Base-by-base conservation (phyloP, 92 coral and sea anemone genomes). In the Phenganax subtilis region DNA sequence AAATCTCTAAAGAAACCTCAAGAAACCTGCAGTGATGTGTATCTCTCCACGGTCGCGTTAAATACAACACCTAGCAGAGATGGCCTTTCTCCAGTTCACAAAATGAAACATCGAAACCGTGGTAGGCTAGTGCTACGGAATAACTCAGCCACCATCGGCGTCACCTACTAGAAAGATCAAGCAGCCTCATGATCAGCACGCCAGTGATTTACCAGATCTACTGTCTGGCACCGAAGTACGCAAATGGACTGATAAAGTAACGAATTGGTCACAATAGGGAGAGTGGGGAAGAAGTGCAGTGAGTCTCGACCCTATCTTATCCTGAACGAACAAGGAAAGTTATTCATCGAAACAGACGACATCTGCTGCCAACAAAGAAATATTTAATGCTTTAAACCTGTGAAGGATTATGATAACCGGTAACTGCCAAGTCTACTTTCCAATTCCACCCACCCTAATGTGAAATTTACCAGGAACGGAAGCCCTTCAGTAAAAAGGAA, bases 311-410 rank as follows among this genome's bases (percentile, higher is more conserved):
- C 88, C 6, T 82, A 86, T 55, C 70, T 11, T 31, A 64, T 81
- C 44, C 30, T 75, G 47, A 51, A 82, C 0, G 74, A 58, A 61
- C 75, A 79, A 1, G 65, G 7, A 67, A 80, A 17, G 28, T 75
- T 55, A 63, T 81, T 47, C 89, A 73, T 81, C 57, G 86, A 68
- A 86, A 86, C 77, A 55, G 86, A 44, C 80, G 78, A 75, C 85
- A 86, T 68, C 83, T 86, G 59, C 75, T 77, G 0, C 58, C 57
- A 47, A 57, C 70, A 10, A 57, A 27, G 81, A 77, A 16, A 25
- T 53, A 58, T 77, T 77, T 56, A 29, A 20, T 20, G 25, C 25
- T 20, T 20, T 20, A 20, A 25, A 77, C 54, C 30, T 47, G 51
- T 25, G 12, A 66, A 27, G 6, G 37, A 25, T 51, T 3, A 66